Conservation (phyloP, 2,888 invertebrate genomes). For the Rotaria magnacalcarata region DNA sequence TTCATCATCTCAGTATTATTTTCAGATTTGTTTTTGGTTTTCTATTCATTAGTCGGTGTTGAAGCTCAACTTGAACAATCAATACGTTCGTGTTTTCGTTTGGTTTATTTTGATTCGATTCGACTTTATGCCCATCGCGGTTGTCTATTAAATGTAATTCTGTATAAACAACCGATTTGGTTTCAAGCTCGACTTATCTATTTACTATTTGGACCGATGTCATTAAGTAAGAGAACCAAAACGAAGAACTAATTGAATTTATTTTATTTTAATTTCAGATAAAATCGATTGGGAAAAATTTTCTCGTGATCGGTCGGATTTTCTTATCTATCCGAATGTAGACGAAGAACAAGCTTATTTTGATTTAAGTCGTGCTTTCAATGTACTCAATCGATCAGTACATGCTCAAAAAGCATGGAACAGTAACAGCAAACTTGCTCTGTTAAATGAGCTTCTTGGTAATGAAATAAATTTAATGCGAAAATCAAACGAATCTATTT, state of each 20-base stretch:
- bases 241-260: not conserved
- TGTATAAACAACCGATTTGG: not conserved
- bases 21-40: no score
- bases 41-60: not conserved
- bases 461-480: not conserved
- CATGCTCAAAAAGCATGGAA: conserved; percentile 27
- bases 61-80: not conserved
- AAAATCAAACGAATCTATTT: not conserved
- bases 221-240: not conserved
- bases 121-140: not conserved
- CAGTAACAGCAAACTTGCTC: conserved; percentile 24
- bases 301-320: conserved; percentile 17
- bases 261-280: not conserved
- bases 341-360: conserved; percentile 36
- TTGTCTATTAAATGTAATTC: conserved; percentile 26
- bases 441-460: conserved; percentile 4
- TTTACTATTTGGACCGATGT: not conserved
- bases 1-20: not conserved
- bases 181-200: conserved; percentile 13
- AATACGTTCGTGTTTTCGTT: conserved; percentile 28
- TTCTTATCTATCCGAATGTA: not conserved
- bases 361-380: conserved; percentile 27
- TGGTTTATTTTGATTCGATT: conserved; percentile 18
- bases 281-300: conserved; percentile 32
- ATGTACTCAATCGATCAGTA: not conserved